A percentile compares a stretch with the other conserved stretches of the same genome.
phyloP scores from a whole-genome alignment of 1,140 invertebrate species.

The Melitaea cinxia region DNA sequence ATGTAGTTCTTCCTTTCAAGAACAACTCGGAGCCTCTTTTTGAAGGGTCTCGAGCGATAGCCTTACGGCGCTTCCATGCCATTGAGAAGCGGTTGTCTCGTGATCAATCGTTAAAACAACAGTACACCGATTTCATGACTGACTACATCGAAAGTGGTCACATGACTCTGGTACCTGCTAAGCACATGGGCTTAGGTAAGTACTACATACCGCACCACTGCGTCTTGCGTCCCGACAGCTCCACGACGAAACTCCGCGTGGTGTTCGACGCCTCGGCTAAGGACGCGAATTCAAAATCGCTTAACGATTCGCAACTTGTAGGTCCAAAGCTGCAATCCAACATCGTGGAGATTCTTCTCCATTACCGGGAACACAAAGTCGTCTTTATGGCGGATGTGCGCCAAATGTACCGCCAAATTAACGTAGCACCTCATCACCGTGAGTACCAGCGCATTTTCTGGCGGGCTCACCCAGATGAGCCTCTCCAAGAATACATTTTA shows the following conservation, averaged over 20 bases:
- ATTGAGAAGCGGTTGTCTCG: background rate
- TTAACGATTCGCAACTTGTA: background rate
- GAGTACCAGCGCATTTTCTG: background rate
- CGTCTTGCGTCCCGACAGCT: background rate
- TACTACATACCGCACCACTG: background rate
- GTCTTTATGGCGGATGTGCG: background rate
- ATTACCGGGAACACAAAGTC: background rate
- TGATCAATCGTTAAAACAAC: background rate
- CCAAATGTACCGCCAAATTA: background rate
- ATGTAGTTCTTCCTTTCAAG: background rate
- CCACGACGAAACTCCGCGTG: background rate
- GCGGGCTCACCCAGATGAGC: background rate
- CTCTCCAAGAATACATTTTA: background rate
- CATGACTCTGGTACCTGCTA: background rate
- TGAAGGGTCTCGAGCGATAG: background rate
- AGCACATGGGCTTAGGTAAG: background rate
- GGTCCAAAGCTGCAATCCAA: background rate
- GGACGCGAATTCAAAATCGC: background rate
- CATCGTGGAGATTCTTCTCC: background rate
- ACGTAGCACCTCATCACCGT: background rate
- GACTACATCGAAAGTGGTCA: background rate
- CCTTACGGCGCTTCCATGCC: background rate
- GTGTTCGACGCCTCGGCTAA: background rate
- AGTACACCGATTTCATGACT: background rate
- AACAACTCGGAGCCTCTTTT: background rate